Conservation (phyloP, 2,113 vertebrate genomes). For the Pantherophis guttatus region DNA sequence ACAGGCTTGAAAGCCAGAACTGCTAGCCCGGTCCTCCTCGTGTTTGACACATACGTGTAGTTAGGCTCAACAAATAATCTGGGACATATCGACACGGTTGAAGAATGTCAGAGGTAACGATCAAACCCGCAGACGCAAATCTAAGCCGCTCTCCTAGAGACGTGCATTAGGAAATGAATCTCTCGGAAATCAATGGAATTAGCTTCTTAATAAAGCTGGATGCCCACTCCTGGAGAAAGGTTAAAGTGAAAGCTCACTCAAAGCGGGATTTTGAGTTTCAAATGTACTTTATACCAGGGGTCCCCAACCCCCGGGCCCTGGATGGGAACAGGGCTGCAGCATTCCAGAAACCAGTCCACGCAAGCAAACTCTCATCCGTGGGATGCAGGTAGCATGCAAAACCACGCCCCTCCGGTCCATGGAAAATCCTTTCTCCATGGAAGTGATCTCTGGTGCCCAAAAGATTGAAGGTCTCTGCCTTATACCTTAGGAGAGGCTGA, state of each 20-base stretch:
- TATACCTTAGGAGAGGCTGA: not conserved
- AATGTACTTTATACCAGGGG: not conserved
- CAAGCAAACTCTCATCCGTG: too few species aligned
- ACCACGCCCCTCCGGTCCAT: too few species aligned
- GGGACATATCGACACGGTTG: not conserved
- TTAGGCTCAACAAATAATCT: not conserved
- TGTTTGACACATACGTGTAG: not conserved
- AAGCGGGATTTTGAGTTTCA: not conserved
- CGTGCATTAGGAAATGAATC: not conserved
- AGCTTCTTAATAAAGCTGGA: not conserved
- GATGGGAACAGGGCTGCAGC: too few species aligned
- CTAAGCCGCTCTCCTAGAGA: not conserved
- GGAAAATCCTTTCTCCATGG: too few species aligned
- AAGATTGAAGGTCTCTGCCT: too few species aligned
- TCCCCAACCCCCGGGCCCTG: too few species aligned
- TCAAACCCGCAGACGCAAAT: not conserved
- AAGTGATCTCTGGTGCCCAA: too few species aligned
- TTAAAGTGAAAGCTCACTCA: not conserved
- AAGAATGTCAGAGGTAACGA: not conserved
- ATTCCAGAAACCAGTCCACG: too few species aligned
- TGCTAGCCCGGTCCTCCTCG: not conserved
- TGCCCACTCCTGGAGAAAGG: not conserved
- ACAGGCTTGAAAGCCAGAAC: not conserved
- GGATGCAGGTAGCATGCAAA: too few species aligned
- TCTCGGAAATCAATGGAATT: not conserved